Conservation (phyloP, 1,140 invertebrate species). For the Bombus ignitus region DNA sequence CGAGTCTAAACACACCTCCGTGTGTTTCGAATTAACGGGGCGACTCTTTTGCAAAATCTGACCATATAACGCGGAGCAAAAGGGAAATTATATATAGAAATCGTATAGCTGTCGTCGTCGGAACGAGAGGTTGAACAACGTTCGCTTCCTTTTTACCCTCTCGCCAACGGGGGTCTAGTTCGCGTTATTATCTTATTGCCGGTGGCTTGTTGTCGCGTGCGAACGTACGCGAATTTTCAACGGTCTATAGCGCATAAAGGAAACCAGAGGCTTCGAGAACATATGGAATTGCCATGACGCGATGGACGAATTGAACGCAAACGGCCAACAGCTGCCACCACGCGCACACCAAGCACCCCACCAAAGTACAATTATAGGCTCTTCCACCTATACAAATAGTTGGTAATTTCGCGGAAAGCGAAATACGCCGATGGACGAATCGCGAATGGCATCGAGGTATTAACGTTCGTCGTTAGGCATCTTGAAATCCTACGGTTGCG, state of each 20-base stretch:
- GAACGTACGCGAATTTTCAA: conserved; percentile 49
- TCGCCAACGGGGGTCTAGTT: not conserved
- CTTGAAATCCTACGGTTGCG: too few species aligned
- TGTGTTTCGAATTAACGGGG: conserved; percentile 19
- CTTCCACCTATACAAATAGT: conserved; percentile 35
- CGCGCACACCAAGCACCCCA: not conserved
- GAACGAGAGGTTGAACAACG: conserved; percentile 23
- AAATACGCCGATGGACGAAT: not conserved
- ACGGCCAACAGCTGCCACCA: conserved; percentile 47
- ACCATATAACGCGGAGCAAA: not conserved
- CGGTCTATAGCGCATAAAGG: conserved; percentile 38
- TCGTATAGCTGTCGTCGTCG: conserved; percentile 42
- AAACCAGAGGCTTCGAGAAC: conserved; percentile 21
- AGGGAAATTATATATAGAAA: conserved; percentile 37
- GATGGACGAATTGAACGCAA: conserved; percentile 45
- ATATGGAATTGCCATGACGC: conserved; percentile 41
- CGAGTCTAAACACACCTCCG: not conserved
- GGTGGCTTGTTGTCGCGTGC: conserved; percentile 36
- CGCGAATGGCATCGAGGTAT: not conserved
- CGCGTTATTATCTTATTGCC: conserved; percentile 40
- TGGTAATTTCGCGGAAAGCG: conserved; percentile 35
- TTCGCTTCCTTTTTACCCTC: not conserved
- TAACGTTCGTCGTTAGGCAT: not conserved
- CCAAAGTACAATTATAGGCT: conserved; percentile 19
- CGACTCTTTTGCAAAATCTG: conserved; percentile 19